These are phyloP conservation scores for Ectemnius cavifrons DNA, from an alignment of 2,888 invertebrate genomes.

Conservation along the genomic window DNA sequence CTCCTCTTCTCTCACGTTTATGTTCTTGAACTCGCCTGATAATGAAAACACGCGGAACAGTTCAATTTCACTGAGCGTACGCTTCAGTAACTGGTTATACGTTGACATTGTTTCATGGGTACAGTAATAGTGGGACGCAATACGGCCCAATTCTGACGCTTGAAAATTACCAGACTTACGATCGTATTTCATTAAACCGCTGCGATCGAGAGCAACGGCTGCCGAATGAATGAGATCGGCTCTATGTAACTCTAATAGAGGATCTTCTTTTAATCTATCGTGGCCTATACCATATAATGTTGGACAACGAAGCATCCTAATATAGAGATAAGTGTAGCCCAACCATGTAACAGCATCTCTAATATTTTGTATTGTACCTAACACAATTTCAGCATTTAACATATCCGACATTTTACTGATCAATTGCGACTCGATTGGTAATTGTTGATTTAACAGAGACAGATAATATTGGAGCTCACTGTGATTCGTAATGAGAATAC, in stretches of 20 bases:
- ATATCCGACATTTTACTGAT: conserved; percentile 96
- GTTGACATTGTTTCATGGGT: conserved; percentile 98
- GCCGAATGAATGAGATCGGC: conserved; percentile 98
- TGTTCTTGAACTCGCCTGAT: conserved; percentile 96
- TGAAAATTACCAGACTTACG: conserved; percentile 93
- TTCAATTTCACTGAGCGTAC: conserved; percentile 98
- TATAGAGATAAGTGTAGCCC: conserved; percentile 97
- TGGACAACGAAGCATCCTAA: conserved; percentile 95
- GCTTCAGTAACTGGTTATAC: conserved; percentile 97
- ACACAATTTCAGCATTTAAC: conserved; percentile 98
- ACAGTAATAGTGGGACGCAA: conserved; percentile 99
- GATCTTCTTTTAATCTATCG: conserved; percentile 90
- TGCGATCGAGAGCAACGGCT: conserved; percentile 92
- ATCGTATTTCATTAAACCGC: conserved; percentile 97
- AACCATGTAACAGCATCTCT: conserved; percentile 95
- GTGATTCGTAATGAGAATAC: conserved; percentile 99
- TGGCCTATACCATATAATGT: conserved; percentile 89
- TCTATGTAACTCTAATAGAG: conserved; percentile 90
- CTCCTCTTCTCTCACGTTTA: conserved; percentile 96
- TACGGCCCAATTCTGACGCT: conserved; percentile 96
- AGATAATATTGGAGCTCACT: conserved; percentile 99
- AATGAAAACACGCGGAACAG: conserved; percentile 98
- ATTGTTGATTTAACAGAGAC: conserved; percentile 97
- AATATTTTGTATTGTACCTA: conserved; percentile 95
- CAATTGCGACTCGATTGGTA: conserved; percentile 98